A percentile compares a stretch with the other conserved stretches of the same genome.
phyloP scores from a whole-genome alignment of 2,797 vertebrate species.

The Pseudochromis fuscus region DNA sequence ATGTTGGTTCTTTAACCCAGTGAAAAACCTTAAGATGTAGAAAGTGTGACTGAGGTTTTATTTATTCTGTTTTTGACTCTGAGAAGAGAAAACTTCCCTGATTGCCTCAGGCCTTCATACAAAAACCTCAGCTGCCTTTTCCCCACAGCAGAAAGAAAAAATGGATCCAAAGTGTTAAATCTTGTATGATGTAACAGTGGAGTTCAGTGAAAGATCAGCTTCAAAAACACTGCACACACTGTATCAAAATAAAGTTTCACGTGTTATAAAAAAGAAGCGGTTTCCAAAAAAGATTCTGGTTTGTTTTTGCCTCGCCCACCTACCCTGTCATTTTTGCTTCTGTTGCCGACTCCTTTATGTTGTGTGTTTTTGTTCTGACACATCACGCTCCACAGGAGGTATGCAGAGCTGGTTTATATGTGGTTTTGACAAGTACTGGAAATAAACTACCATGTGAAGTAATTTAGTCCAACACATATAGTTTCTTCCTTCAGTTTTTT shows the following conservation, averaged over 20 bases:
- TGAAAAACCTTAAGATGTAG: no score
- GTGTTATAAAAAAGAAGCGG: background rate
- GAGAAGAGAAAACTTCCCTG: no score
- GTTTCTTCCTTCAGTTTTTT: no score
- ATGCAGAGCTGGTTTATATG: no score
- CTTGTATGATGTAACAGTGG: slow-evolving; percentile 2
- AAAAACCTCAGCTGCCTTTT: slow-evolving; percentile 2
- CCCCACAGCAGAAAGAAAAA: background rate
- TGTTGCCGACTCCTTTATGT: background rate
- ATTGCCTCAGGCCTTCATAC: background rate
- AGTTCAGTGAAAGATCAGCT: slow-evolving; percentile 7
- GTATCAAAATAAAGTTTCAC: no score
- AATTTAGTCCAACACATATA: no score
- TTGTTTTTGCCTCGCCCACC: no score
- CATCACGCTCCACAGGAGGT: slow-evolving; percentile 3
- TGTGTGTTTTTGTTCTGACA: background rate
- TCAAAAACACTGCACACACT: slow-evolving; percentile 5
- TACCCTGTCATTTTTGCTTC: no score
- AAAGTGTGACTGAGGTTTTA: no score
- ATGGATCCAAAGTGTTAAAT: background rate
- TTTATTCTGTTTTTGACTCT: no score
- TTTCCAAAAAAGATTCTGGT: background rate
- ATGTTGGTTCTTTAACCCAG: background rate
- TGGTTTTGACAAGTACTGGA: no score
- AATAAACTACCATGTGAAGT: no score